These are phyloP conservation scores for Phortica okadai DNA, from an alignment of 2,888 invertebrate genomes.

Conservation along the genomic window DNA sequence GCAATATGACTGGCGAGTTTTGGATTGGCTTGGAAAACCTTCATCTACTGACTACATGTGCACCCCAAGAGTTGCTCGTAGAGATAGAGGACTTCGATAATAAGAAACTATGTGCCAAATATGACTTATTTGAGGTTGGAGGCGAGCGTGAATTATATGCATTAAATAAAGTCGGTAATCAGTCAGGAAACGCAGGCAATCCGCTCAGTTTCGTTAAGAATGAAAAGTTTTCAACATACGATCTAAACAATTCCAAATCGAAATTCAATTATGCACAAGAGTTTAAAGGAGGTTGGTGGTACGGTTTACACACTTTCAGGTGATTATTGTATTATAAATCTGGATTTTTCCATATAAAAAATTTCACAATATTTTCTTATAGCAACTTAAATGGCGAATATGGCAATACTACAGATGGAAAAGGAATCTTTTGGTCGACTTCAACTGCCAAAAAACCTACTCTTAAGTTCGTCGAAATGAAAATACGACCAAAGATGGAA, in stretches of 20 bases:
- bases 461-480: constrained; percentile 35
- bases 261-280: neutral
- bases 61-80: neutral
- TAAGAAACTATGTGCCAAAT: constrained; percentile 5
- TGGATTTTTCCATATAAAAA: neutral
- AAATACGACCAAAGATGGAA: constrained; percentile 17
- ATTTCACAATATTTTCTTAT: neutral
- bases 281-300: neutral
- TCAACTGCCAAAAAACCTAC: constrained; percentile 1
- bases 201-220: neutral
- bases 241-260: neutral
- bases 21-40: constrained; percentile 10
- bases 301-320: neutral
- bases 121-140: constrained; percentile 15
- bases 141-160: neutral
- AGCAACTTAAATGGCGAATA: constrained; percentile 41
- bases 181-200: neutral
- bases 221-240: neutral
- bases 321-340: neutral
- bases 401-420: constrained; percentile 34
- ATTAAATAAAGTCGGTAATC: constrained; percentile 1
- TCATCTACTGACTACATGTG: neutral
- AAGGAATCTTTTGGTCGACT: constrained; percentile 36
- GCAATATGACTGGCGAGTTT: constrained; percentile 12
- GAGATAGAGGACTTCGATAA: neutral